phyloP scores from a whole-genome alignment of 1,140 invertebrate species.

The Leucophenga varia region DNA sequence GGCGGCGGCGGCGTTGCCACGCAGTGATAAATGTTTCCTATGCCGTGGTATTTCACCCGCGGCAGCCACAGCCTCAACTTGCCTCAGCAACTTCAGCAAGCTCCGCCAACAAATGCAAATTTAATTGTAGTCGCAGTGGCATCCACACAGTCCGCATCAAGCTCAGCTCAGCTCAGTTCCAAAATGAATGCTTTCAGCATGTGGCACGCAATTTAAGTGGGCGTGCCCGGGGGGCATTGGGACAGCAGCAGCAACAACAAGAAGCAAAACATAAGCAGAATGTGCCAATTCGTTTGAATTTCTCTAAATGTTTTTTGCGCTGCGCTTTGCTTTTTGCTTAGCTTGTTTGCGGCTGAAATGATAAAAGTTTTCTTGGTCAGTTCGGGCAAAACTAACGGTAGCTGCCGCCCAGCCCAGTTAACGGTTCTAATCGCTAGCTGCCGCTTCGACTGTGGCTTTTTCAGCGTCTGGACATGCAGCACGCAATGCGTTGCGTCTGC shows the following conservation, averaged over 20 bases:
- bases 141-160: slow-evolving; percentile 21
- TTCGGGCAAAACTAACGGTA: slow-evolving; percentile 12
- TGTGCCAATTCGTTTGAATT: slow-evolving; percentile 49
- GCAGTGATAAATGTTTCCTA: slow-evolving; percentile 57
- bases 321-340: neutral
- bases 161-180: slow-evolving; percentile 9
- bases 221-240: slow-evolving; percentile 39
- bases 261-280: slow-evolving; percentile 15
- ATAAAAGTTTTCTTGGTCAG: slow-evolving; percentile 10
- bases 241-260: slow-evolving; percentile 6
- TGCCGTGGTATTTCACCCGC: slow-evolving; percentile 47
- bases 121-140: slow-evolving; percentile 52
- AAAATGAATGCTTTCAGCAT: slow-evolving; percentile 52
- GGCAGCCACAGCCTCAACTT: slow-evolving; percentile 25
- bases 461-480: slow-evolving; percentile 22
- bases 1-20: slow-evolving; percentile 19
- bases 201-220: slow-evolving; percentile 55
- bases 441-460: too few relatives aligned
- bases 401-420: slow-evolving; percentile 3
- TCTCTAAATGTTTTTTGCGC: slow-evolving; percentile 34
- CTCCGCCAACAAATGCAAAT: slow-evolving; percentile 52
- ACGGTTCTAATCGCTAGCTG: too few relatives aligned
- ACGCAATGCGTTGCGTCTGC: slow-evolving; percentile 18
- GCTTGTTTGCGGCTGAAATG: slow-evolving; percentile 12
- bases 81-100: slow-evolving; percentile 11